Evolutionary conservation across 2,113 vertebrate species (phyloP).

Genomic region (Gnathonemus longibarbis): DNA sequence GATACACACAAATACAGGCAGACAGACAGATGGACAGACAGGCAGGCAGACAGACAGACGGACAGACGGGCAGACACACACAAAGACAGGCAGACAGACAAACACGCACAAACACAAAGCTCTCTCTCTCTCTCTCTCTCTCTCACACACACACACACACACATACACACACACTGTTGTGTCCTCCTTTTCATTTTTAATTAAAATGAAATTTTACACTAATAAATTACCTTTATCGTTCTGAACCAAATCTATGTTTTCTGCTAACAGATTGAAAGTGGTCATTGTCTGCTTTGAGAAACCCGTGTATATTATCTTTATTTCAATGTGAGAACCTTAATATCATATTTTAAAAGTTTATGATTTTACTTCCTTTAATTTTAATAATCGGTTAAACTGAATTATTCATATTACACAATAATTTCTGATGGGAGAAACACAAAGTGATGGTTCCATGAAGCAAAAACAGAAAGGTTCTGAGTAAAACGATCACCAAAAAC

Average conservation of each 20-base stretch:
- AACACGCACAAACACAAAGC: constrained; percentile 18
- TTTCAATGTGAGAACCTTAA: background rate
- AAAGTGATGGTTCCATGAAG: background rate
- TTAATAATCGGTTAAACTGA: background rate
- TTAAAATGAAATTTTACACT: background rate
- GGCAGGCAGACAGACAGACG: background rate
- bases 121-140: background rate
- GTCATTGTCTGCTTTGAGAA: background rate
- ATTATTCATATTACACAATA: background rate
- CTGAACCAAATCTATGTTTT: background rate
- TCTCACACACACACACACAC: background rate
- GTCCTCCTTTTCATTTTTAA: background rate
- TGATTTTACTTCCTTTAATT: background rate
- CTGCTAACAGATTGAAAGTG: background rate
- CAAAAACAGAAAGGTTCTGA: background rate
- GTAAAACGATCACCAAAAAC: background rate
- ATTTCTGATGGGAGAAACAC: background rate
- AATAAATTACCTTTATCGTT: background rate
- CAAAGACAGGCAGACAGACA: background rate
- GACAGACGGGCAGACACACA: background rate
- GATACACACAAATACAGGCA: too few species aligned
- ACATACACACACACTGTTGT: background rate
- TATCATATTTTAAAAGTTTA: background rate
- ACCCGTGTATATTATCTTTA: background rate
- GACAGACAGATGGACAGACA: background rate